Percentiles rank a stretch among this genome's conserved stretches.
phyloP scores from a whole-genome alignment of 2,888 invertebrate species.

The Papilio gigon region DNA sequence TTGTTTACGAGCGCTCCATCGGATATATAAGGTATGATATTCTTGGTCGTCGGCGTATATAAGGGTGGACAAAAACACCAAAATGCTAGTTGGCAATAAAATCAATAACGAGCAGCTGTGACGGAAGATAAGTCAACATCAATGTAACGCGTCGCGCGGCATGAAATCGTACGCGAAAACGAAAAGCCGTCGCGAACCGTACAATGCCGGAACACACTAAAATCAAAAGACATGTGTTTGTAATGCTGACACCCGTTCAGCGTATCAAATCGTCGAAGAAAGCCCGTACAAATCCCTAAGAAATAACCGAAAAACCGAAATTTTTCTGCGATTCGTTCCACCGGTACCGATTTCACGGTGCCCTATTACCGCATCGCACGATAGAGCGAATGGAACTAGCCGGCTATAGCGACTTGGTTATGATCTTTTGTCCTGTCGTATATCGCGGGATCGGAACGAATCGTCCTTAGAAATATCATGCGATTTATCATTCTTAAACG shows the following conservation, averaged over 20 bases:
- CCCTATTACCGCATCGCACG: slow-evolving; percentile 70
- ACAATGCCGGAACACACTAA: slow-evolving; percentile 63
- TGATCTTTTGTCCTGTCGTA: slow-evolving; percentile 65
- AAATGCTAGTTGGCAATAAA: slow-evolving; percentile 47
- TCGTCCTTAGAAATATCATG: slow-evolving; percentile 65
- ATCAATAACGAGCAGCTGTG: slow-evolving; percentile 77
- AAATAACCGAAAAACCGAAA: slow-evolving; percentile 83
- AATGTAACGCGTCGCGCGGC: slow-evolving; percentile 77
- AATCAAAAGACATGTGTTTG: slow-evolving; percentile 81
- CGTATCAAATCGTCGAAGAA: slow-evolving; percentile 79
- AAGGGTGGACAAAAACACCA: neutral
- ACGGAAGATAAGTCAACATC: slow-evolving; percentile 82
- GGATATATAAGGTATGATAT: neutral
- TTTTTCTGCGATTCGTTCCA: slow-evolving; percentile 82
- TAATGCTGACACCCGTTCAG: slow-evolving; percentile 80
- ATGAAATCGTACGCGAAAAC: slow-evolving; percentile 79
- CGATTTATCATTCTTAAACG: slow-evolving; percentile 81
- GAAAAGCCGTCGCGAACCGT: slow-evolving; percentile 72
- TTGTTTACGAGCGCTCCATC: neutral
- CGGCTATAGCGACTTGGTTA: slow-evolving; percentile 46
- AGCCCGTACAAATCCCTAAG: slow-evolving; percentile 82
- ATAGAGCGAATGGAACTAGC: slow-evolving; percentile 43
- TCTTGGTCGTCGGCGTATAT: neutral
- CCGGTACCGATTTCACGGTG: slow-evolving; percentile 74
- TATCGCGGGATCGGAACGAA: slow-evolving; percentile 75